Conservation (phyloP, 2,888 invertebrate genomes). For the Morinoia aosen region DNA sequence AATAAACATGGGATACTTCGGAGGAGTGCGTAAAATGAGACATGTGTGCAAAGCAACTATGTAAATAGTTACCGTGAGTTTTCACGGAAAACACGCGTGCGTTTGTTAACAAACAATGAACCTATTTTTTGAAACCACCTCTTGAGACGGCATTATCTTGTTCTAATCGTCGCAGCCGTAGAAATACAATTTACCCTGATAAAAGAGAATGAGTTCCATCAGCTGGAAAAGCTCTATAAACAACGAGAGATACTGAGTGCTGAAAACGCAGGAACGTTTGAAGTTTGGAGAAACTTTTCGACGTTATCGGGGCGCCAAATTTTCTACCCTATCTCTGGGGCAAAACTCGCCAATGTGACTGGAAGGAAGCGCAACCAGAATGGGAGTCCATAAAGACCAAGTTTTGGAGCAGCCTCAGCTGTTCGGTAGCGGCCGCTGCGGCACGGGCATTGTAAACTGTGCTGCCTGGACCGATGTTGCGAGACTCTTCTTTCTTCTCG, state of each 20-base stretch:
- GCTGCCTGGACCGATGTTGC: no score
- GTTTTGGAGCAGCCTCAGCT: neutral
- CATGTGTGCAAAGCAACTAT: no score
- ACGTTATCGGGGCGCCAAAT: neutral
- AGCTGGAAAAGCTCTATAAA: neutral
- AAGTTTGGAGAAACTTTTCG: neutral
- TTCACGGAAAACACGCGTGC: no score
- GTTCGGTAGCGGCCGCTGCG: neutral
- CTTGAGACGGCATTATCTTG: neutral
- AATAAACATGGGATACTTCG: no score
- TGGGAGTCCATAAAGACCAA: neutral
- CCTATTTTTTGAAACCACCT: neutral
- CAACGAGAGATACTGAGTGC: neutral
- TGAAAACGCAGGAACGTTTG: neutral
- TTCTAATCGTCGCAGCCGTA: neutral
- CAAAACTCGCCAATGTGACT: neutral
- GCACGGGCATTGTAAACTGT: no score
- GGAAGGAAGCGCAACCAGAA: neutral
- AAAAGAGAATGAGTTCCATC: neutral
- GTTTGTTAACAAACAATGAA: neutral
- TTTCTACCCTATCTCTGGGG: slow-evolving; percentile 4
- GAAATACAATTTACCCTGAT: neutral
- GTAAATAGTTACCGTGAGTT: no score
- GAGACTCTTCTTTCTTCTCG: no score
- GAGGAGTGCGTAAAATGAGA: no score